Conservation (phyloP, 2,797 vertebrate genomes). For the Sylvilagus floridanus region DNA sequence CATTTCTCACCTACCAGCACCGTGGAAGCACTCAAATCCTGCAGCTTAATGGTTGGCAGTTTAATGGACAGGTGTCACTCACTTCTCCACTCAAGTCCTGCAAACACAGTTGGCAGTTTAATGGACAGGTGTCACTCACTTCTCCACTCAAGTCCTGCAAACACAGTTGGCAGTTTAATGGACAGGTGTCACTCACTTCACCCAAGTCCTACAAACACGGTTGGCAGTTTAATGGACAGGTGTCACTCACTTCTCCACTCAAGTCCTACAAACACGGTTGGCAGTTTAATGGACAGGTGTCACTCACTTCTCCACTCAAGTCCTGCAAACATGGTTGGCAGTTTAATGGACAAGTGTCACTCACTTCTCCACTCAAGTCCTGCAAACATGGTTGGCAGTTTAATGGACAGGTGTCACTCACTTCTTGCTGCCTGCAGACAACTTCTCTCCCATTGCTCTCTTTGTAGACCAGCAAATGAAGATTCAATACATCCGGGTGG, state of each 20-base stretch:
- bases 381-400: background rate
- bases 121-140: accelerated
- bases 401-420: accelerated
- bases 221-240: background rate
- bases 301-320: no score
- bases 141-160: background rate
- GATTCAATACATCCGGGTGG: background rate
- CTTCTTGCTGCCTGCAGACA: background rate
- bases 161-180: accelerated
- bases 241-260: accelerated
- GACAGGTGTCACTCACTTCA: accelerated
- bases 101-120: background rate
- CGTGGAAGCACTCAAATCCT: background rate
- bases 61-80: no score
- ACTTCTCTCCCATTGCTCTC: background rate
- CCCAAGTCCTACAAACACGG: background rate
- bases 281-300: no score
- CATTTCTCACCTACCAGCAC: accelerated
- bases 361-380: background rate
- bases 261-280: background rate
- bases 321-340: no score
- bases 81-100: background rate
- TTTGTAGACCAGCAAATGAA: background rate
- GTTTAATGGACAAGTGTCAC: no score
- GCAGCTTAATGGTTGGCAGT: background rate